Evolutionary conservation across 1,140 invertebrate genomes (phyloP).

Genomic region (Apis mellifera): Amel_HAv3.1 CM009945.2:4955501-4956000

Average conservation of each 20-base stretch:
- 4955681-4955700: no score
- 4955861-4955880: background rate
- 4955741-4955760: conserved; percentile 23
- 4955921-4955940: conserved; percentile 67
- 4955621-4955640: no score
- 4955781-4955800: conserved; percentile 39
- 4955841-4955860: no score
- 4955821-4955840: no score
- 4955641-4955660: no score
- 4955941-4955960: conserved; percentile 63
- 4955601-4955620: no score
- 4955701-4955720: background rate
- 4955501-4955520: no score
- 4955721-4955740: conserved; percentile 4
- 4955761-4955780: conserved; percentile 41
- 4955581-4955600: no score
- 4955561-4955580: no score
- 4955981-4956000: background rate
- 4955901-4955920: conserved; percentile 62
- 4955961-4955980: conserved; percentile 34
- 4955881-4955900: background rate
- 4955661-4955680: no score
- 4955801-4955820: conserved; percentile 15
- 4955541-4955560: no score
- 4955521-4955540: no score